Percentiles rank a stretch among this genome's conserved stretches.
Conservation (phyloP, 2,113 vertebrate genomes). For the Microtus richardsoni region DNA sequence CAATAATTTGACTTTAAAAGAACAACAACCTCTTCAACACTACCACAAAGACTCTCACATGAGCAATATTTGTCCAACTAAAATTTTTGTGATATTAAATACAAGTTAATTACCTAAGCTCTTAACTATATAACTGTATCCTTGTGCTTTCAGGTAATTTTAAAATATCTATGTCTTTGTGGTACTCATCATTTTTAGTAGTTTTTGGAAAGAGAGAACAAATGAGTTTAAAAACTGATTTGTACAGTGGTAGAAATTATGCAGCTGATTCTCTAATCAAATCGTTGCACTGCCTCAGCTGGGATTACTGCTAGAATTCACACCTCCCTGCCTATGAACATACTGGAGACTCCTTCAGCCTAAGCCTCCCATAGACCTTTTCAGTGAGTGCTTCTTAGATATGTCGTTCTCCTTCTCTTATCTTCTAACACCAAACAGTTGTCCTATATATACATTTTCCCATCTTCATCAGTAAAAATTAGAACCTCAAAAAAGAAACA, state of each 20-base stretch:
- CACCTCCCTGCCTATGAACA: neutral
- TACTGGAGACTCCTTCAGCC: neutral
- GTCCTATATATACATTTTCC: neutral
- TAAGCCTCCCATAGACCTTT: neutral
- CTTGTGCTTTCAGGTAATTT: neutral
- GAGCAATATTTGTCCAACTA: neutral
- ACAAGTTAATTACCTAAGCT: neutral
- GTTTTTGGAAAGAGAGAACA: neutral
- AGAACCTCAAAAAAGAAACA: neutral
- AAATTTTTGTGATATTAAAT: neutral
- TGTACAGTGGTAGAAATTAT: neutral
- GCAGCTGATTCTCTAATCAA: neutral
- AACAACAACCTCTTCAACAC: neutral
- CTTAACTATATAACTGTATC: neutral
- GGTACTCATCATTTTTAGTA: neutral
- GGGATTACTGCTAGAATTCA: neutral
- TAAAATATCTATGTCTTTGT: neutral
- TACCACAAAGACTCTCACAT: neutral
- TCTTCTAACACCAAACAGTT: neutral
- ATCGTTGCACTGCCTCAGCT: neutral
- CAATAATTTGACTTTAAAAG: neutral
- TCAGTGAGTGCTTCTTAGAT: neutral
- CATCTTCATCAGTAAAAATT: slow-evolving; percentile 1
- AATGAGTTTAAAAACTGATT: neutral
- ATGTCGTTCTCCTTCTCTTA: neutral